phyloP scores from a whole-genome alignment of 2,888 invertebrate genomes.

The Bellardia pandia region DNA sequence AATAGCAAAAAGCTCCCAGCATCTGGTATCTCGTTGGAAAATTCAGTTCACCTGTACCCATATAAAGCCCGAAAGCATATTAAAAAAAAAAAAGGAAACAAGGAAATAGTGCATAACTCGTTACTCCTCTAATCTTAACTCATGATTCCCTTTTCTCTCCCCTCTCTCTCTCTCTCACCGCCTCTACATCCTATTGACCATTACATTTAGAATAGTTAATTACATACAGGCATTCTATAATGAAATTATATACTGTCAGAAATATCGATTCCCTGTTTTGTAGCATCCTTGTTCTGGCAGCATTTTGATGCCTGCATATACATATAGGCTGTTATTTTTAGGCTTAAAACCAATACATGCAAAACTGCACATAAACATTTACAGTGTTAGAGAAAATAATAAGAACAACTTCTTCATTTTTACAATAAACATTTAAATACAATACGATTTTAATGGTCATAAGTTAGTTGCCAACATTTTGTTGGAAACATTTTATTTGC shows the following conservation, averaged over 20 bases:
- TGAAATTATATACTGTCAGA: neutral
- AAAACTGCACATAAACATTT: too few species aligned
- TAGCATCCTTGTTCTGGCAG: neutral
- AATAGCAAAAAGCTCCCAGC: neutral
- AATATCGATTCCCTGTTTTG: slow-evolving; percentile 18
- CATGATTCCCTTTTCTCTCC: neutral
- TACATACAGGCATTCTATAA: neutral
- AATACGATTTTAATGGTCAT: too few species aligned
- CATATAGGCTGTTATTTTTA: neutral
- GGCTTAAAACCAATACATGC: neutral
- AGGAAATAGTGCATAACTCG: slow-evolving; percentile 18
- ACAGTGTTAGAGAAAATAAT: too few species aligned
- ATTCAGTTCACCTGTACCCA: slow-evolving; percentile 34
- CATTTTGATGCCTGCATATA: neutral
- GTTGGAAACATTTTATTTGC: too few species aligned
- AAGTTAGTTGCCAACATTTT: too few species aligned
- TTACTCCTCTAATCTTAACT: slow-evolving; percentile 1
- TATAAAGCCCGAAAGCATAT: neutral
- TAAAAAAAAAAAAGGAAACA: slow-evolving; percentile 8
- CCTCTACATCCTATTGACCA: neutral
- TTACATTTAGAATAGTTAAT: neutral
- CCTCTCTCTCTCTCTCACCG: neutral
- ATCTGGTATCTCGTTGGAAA: slow-evolving; percentile 7
- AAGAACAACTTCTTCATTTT: too few species aligned
- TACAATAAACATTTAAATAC: too few species aligned